A percentile compares a stretch with the other conserved stretches of the same genome.
Evolutionary conservation across 2,888 invertebrate species (phyloP).

Genomic region (Ferrisia virgata): DNA sequence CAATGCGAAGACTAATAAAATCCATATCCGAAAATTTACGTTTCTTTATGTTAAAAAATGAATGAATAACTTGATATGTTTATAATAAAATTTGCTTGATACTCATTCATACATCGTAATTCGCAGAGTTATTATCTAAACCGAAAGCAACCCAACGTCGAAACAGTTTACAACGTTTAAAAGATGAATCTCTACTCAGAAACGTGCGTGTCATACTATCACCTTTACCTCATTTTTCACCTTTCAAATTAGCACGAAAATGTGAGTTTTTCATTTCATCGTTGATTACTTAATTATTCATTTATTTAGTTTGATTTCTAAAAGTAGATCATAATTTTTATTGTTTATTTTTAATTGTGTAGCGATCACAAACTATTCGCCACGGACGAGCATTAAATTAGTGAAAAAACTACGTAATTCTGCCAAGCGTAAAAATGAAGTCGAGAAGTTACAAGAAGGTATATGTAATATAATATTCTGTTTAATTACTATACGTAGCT

Average conservation of each 20-base stretch:
- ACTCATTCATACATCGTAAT: no score
- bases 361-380: background rate
- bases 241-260: background rate
- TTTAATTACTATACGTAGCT: no score
- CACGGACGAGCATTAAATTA: background rate
- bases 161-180: background rate
- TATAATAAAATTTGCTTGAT: no score
- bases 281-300: background rate
- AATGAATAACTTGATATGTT: no score
- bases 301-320: background rate
- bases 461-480: background rate
- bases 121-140: background rate
- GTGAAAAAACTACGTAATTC: background rate
- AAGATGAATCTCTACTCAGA: background rate
- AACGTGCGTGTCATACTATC: background rate
- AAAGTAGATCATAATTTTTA: background rate
- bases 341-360: background rate
- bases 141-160: background rate
- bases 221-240: background rate
- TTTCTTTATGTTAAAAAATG: no score
- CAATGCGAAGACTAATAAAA: no score
- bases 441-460: background rate
- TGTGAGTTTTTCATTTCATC: background rate
- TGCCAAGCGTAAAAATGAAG: background rate
- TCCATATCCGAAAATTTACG: no score